These are phyloP conservation scores for Drosophila miranda DNA, from an alignment of 1,140 invertebrate species.

Conservation along the genomic window DNA sequence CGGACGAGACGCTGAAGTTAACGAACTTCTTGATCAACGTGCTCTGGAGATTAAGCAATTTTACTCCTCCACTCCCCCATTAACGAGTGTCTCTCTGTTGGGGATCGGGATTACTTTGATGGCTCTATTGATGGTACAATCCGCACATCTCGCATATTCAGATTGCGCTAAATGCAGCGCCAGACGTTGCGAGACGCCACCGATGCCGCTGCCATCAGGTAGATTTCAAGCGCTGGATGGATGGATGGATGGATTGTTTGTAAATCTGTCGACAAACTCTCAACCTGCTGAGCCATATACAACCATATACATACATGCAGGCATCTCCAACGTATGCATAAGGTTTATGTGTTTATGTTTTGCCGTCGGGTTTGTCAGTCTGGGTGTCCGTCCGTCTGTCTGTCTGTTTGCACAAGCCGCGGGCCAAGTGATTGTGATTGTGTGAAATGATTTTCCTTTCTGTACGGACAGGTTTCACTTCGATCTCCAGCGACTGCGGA, in stretches of 20 bases:
- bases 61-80: not conserved
- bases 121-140: constrained; percentile 52
- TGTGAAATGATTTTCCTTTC: constrained; percentile 78
- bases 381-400: constrained; percentile 14
- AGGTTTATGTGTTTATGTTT: constrained; percentile 49
- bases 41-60: constrained; percentile 62
- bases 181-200: constrained; percentile 50
- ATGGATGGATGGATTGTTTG: constrained; percentile 55
- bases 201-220: constrained; percentile 19
- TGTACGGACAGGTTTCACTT: constrained; percentile 73
- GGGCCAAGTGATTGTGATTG: constrained; percentile 61
- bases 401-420: constrained; percentile 67
- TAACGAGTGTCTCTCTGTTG: not conserved
- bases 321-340: constrained; percentile 14
- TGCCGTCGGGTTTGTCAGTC: constrained; percentile 19
- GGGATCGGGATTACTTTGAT: constrained; percentile 41
- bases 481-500: constrained; percentile 31
- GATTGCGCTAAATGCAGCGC: constrained; percentile 52
- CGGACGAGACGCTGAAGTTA: constrained; percentile 60
- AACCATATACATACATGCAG: constrained; percentile 13
- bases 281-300: constrained; percentile 59
- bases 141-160: constrained; percentile 30
- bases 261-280: constrained; percentile 62
- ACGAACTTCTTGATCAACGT: constrained; percentile 64
- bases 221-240: constrained; percentile 45